Conservation (phyloP, 2,113 vertebrate genomes). For the Xyrauchen texanus region DNA sequence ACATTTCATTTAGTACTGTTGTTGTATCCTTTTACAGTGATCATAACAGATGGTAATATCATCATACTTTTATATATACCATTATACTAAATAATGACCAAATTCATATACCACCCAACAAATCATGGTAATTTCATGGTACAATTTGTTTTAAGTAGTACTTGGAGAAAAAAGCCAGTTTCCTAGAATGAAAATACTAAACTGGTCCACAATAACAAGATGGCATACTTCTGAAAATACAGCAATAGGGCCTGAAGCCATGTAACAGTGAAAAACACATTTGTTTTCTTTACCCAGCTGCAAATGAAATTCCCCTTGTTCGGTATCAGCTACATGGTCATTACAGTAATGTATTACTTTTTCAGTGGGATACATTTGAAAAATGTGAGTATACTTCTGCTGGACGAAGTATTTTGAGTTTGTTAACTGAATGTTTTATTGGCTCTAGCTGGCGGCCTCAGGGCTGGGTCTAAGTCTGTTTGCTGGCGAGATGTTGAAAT, state of each 20-base stretch:
- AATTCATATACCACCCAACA: too few relatives aligned
- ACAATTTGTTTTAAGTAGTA: too few relatives aligned
- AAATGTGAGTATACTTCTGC: not conserved
- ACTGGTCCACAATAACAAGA: too few relatives aligned
- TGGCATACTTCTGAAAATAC: not conserved
- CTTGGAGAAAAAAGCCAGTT: too few relatives aligned
- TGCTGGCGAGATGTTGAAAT: not conserved
- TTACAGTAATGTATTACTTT: not conserved
- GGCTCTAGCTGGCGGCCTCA: not conserved
- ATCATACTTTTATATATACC: too few relatives aligned
- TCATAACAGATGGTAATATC: too few relatives aligned
- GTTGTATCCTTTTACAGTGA: too few relatives aligned
- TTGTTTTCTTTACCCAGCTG: not conserved
- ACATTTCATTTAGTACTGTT: too few relatives aligned
- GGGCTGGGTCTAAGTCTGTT: conserved; percentile 18
- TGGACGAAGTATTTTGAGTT: conserved; percentile 8
- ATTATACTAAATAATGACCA: too few relatives aligned
- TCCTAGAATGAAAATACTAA: too few relatives aligned
- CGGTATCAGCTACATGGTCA: not conserved
- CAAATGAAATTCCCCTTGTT: not conserved
- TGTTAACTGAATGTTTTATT: conserved; percentile 44
- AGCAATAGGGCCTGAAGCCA: not conserved
- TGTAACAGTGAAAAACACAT: not conserved
- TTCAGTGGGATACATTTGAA: too few relatives aligned
- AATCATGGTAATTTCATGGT: too few relatives aligned